Percentiles rank a stretch among this genome's conserved stretches.
phyloP scores from a whole-genome alignment of 2,797 vertebrate species.

The Scolopax bukidnonensis region DNA sequence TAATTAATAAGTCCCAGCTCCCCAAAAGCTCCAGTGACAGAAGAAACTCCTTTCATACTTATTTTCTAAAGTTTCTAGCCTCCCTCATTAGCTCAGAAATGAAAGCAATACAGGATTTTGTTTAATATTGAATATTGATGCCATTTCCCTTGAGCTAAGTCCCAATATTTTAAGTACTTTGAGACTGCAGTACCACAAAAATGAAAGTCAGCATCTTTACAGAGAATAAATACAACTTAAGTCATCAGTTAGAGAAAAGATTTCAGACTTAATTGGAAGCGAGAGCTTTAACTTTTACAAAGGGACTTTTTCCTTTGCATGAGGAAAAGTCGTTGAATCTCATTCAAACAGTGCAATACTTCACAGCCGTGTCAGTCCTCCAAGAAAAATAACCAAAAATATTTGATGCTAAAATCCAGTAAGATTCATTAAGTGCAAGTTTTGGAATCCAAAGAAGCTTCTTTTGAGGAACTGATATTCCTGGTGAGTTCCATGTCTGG shows the following conservation, averaged over 20 bases:
- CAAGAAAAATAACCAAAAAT: constrained; percentile 17
- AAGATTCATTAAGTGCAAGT: constrained; percentile 25
- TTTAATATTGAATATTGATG: not conserved
- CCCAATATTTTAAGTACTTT: not conserved
- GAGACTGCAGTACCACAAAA: not conserved
- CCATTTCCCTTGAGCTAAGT: not conserved
- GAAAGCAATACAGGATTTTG: not conserved
- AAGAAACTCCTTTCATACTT: not conserved
- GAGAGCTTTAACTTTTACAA: not conserved
- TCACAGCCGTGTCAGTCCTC: not conserved
- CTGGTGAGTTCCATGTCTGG: not conserved
- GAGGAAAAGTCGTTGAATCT: not conserved
- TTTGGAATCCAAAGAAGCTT: not conserved
- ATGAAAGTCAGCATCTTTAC: not conserved
- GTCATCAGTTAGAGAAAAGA: not conserved
- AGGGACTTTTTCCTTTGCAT: not conserved
- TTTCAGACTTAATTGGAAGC: not conserved
- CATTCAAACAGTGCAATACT: not conserved
- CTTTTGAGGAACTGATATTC: not conserved
- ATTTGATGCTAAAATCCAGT: not conserved
- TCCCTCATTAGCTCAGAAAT: not conserved
- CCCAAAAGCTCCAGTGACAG: not conserved
- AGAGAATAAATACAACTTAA: not conserved
- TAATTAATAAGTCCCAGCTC: not conserved
- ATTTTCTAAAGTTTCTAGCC: not conserved